phyloP scores from a whole-genome alignment of 2,888 invertebrate species.

The Tinea pellionella region DNA sequence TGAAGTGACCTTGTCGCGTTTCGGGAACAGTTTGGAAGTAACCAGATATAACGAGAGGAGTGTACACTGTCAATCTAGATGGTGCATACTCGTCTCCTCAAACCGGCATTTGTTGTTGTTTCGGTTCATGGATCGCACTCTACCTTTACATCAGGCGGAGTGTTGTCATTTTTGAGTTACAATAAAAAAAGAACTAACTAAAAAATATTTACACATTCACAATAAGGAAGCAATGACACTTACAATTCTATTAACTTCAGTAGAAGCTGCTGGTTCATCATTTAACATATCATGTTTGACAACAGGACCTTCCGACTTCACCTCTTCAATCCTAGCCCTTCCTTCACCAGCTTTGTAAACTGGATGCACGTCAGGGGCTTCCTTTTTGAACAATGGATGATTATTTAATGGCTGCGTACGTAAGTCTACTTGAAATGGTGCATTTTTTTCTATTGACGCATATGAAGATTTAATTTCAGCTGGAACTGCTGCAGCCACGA shows the following conservation, averaged over 20 bases:
- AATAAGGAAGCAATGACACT: too few species aligned
- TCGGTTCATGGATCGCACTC: too few species aligned
- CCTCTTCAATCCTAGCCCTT: constrained; percentile 42
- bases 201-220: too few species aligned
- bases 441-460: constrained; percentile 32
- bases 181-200: too few species aligned
- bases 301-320: constrained; percentile 35
- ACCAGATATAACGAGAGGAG: too few species aligned
- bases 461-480: constrained; percentile 42
- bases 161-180: too few species aligned
- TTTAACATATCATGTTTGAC: constrained; percentile 50
- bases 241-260: constrained; percentile 47
- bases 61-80: too few species aligned
- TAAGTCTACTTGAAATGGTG: constrained; percentile 32
- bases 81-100: too few species aligned
- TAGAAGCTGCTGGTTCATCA: constrained; percentile 35
- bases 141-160: too few species aligned
- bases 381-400: constrained; percentile 31
- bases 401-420: constrained; percentile 30
- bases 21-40: too few species aligned
- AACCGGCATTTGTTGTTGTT: too few species aligned
- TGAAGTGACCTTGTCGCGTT: too few species aligned
- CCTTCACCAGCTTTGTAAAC: constrained; percentile 43
- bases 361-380: constrained; percentile 34
- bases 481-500: constrained; percentile 28